Evolutionary conservation across 2,113 vertebrate genomes (phyloP).

Genomic region (Alouatta palliata): DNA sequence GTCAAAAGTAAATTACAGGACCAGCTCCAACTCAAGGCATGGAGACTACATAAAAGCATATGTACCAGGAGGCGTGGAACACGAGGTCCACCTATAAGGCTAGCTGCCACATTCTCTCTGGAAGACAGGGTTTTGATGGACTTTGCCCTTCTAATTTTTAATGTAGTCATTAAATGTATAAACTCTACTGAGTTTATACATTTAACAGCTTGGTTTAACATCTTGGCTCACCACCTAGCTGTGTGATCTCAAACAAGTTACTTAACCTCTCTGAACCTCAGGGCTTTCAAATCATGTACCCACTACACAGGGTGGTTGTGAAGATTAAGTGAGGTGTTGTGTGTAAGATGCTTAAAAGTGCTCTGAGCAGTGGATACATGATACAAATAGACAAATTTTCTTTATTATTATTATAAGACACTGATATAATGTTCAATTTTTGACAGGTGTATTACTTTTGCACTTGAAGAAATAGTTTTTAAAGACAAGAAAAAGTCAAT

Average conservation of each 20-base stretch:
- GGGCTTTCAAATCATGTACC: neutral
- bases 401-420: neutral
- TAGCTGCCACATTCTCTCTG: neutral
- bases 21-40: neutral
- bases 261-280: neutral
- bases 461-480: conserved; percentile 12
- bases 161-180: neutral
- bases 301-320: neutral
- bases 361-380: neutral
- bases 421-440: neutral
- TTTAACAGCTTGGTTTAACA: neutral
- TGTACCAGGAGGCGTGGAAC: neutral
- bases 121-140: neutral
- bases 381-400: neutral
- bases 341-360: neutral
- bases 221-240: neutral
- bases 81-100: neutral
- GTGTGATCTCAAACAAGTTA: neutral
- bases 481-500: neutral
- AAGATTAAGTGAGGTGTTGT: neutral
- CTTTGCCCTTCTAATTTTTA: neutral
- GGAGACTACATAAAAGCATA: too few relatives aligned
- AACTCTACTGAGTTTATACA: neutral
- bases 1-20: neutral
- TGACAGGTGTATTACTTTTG: neutral